A percentile compares a stretch with the other conserved stretches of the same genome.
Conservation (phyloP, 1,140 invertebrate genomes). For the Papilio glaucus region DNA sequence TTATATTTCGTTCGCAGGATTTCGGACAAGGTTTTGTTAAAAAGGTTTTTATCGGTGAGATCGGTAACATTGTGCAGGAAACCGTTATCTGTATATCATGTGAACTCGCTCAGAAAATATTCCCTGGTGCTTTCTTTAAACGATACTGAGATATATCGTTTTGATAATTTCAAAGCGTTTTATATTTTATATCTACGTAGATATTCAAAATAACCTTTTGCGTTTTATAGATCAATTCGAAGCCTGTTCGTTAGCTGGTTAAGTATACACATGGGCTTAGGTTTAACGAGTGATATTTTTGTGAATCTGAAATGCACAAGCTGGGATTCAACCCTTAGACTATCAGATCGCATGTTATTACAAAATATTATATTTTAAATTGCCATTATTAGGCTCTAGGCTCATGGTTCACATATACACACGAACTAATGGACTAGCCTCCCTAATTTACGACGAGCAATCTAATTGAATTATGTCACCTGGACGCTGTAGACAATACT, state of each 20-base stretch:
- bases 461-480: conserved; percentile 48
- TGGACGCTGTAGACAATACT: conserved; percentile 31
- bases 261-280: too few species aligned
- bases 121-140: neutral
- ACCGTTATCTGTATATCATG: neutral
- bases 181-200: too few species aligned
- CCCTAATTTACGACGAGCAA: conserved; percentile 40
- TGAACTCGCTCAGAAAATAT: neutral
- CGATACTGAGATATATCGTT: neutral
- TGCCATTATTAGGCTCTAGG: neutral
- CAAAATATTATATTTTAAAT: neutral
- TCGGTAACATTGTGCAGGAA: conserved; percentile 3
- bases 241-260: too few species aligned
- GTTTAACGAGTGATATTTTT: too few species aligned
- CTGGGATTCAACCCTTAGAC: too few species aligned
- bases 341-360: neutral
- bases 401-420: neutral
- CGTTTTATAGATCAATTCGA: too few species aligned
- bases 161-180: too few species aligned
- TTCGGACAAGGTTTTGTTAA: neutral
- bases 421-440: conserved; percentile 14
- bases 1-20: neutral
- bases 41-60: conserved; percentile 15
- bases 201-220: too few species aligned
- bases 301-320: too few species aligned